phyloP scores from a whole-genome alignment of 1,140 invertebrate species.

The Ostrea edulis region DNA sequence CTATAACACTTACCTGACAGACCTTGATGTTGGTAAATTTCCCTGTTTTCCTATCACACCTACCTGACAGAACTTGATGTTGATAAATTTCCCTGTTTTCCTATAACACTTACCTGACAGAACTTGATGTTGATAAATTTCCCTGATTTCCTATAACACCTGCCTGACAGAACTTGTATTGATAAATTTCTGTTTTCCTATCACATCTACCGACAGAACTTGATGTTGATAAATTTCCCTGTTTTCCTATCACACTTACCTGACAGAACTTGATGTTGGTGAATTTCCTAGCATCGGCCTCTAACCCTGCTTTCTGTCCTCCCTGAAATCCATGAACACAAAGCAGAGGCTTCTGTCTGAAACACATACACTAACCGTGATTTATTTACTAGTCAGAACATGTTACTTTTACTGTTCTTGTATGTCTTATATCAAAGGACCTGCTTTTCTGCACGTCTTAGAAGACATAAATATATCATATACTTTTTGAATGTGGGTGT shows the following conservation, averaged over 20 bases:
- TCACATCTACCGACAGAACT: conserved; percentile 68
- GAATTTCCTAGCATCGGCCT: conserved; percentile 69
- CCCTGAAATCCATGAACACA: conserved; percentile 90
- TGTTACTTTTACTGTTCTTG: no score
- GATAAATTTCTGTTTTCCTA: no score
- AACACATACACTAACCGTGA: background rate
- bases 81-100: no score
- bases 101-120: conserved; percentile 57
- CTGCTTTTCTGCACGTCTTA: background rate
- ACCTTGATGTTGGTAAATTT: no score
- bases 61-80: no score
- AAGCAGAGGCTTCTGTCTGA: conserved; percentile 84
- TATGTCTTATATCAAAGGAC: no score
- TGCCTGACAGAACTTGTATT: no score
- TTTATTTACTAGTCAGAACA: background rate
- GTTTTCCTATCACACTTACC: conserved; percentile 59
- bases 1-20: no score
- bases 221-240: conserved; percentile 72
- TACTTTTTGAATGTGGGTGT: background rate
- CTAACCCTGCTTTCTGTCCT: conserved; percentile 70
- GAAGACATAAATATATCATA: background rate
- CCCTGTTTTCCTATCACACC: no score
- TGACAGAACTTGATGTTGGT: conserved; percentile 76
- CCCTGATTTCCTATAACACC: no score
- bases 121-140: no score